These are phyloP conservation scores for Brachyptera risi DNA, from an alignment of 2,888 invertebrate species.

Conservation along the genomic window DNA sequence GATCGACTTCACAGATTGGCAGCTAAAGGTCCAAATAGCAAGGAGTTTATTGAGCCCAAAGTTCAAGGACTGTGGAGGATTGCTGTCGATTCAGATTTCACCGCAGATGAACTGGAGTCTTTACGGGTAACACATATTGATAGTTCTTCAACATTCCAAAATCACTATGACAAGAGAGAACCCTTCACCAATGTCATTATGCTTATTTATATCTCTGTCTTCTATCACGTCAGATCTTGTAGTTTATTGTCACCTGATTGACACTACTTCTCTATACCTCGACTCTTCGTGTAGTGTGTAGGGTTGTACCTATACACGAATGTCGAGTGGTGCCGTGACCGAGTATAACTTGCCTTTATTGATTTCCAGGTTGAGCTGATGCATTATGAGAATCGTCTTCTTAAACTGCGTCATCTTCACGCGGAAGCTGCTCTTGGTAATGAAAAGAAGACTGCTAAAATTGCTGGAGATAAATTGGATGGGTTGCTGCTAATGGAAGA, in stretches of 20 bases:
- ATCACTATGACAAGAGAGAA: too few relatives aligned
- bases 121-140: conserved; percentile 53
- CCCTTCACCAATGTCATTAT: too few relatives aligned
- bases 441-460: conserved; percentile 60
- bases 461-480: conserved; percentile 57
- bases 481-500: conserved; percentile 64
- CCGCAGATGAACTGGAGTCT: conserved; percentile 74
- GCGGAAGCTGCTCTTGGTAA: conserved; percentile 72
- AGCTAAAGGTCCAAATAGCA: conserved; percentile 71
- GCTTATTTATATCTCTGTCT: too few relatives aligned
- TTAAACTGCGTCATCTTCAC: conserved; percentile 78
- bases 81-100: conserved; percentile 75
- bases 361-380: conserved; percentile 67
- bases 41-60: conserved; percentile 86
- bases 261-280: too few relatives aligned
- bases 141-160: too few relatives aligned
- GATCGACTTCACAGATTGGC: conserved; percentile 71
- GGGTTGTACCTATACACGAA: too few relatives aligned
- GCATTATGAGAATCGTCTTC: conserved; percentile 81
- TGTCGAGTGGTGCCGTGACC: too few relatives aligned
- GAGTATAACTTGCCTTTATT: too few relatives aligned
- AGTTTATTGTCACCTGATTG: too few relatives aligned
- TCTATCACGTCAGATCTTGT: too few relatives aligned
- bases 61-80: conserved; percentile 85
- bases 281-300: too few relatives aligned